Evolutionary conservation across 1,140 invertebrate genomes (phyloP).

Genomic region (Chlorops oryzae): DNA sequence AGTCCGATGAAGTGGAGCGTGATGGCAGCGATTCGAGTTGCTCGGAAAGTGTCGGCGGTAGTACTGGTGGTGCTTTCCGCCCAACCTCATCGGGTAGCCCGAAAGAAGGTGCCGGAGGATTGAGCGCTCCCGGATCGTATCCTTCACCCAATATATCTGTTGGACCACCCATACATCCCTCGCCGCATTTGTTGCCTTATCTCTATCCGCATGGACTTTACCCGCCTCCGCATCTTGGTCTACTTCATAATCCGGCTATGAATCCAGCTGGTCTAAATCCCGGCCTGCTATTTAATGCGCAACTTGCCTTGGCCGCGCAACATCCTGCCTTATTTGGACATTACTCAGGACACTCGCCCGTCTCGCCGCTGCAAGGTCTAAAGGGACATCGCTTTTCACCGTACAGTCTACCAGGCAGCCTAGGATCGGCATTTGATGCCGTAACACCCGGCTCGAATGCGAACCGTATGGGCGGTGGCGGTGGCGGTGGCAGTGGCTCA

Average conservation of each 20-base stretch:
- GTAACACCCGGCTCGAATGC: conserved; percentile 63
- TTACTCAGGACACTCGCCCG: conserved; percentile 55
- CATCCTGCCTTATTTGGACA: conserved; percentile 69
- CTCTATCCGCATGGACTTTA: conserved; percentile 82
- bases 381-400: conserved; percentile 65
- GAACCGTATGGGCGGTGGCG: conserved; percentile 27
- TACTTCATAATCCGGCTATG: conserved; percentile 53
- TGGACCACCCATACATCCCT: conserved; percentile 80
- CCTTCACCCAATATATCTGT: conserved; percentile 80
- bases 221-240: conserved; percentile 62
- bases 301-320: conserved; percentile 72
- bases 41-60: conserved; percentile 56
- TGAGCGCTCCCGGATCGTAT: conserved; percentile 53
- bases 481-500: conserved; percentile 19
- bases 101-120: conserved; percentile 57
- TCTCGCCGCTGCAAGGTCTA: conserved; percentile 53
- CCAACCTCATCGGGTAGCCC: conserved; percentile 52
- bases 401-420: conserved; percentile 66
- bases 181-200: conserved; percentile 75
- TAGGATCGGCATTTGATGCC: conserved; percentile 77
- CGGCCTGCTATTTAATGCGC: conserved; percentile 75
- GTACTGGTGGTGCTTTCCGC: conserved; percentile 53
- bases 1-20: conserved; percentile 56
- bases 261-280: conserved; percentile 60
- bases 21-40: conserved; percentile 61